These are phyloP conservation scores for Orcinus orca DNA, from an alignment of 2,113 vertebrate genomes.

Conservation along the genomic window DNA sequence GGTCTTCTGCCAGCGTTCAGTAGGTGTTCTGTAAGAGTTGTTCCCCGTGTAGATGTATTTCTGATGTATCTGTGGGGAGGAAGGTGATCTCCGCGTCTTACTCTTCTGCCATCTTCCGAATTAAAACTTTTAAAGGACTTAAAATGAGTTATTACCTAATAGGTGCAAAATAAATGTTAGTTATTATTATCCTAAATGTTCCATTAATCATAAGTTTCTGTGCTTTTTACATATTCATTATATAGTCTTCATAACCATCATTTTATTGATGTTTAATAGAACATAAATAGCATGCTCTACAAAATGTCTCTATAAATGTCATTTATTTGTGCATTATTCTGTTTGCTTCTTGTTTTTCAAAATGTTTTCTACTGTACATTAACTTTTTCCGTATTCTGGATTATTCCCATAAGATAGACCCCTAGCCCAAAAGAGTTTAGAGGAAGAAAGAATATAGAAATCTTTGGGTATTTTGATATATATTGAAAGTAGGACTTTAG, in stretches of 20 bases:
- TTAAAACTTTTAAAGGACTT: slow-evolving; percentile 43
- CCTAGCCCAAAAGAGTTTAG: not conserved
- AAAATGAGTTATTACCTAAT: slow-evolving; percentile 5
- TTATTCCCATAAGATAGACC: not conserved
- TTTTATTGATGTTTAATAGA: not conserved
- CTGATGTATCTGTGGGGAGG: too few relatives aligned
- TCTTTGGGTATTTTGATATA: not conserved
- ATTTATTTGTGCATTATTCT: not conserved
- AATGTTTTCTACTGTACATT: not conserved
- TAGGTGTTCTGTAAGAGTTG: too few relatives aligned
- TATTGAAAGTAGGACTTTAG: not conserved
- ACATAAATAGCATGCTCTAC: not conserved
- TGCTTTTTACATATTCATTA: not conserved
- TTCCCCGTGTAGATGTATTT: too few relatives aligned
- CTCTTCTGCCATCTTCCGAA: not conserved
- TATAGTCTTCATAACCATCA: not conserved
- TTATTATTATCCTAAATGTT: slow-evolving; percentile 35
- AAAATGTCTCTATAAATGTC: not conserved
- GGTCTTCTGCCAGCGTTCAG: too few relatives aligned
- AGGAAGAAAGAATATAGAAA: not conserved
- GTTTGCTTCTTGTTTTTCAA: not conserved
- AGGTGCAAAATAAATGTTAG: slow-evolving; percentile 8
- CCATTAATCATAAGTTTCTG: not conserved
- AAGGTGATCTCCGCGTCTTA: too few relatives aligned
- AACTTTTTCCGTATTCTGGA: not conserved